phyloP scores from a whole-genome alignment of 2,797 vertebrate species.

The Limosa lapponica region DNA sequence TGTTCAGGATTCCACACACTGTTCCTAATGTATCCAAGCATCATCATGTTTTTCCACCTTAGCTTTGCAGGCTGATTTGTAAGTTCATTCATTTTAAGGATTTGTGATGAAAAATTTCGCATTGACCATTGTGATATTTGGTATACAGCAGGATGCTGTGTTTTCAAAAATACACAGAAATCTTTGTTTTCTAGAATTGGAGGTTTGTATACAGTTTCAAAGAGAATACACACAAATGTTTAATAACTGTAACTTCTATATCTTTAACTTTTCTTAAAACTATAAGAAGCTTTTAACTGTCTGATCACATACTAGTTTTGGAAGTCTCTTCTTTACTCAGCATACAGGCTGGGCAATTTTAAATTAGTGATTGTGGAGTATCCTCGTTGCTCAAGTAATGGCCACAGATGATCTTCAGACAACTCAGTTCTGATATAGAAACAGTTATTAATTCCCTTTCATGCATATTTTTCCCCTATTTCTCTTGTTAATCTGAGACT shows the following conservation, averaged over 20 bases:
- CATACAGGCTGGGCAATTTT: neutral
- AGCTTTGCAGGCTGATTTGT: neutral
- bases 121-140: neutral
- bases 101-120: neutral
- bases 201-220: neutral
- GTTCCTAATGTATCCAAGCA: neutral
- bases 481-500: neutral
- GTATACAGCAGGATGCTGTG: neutral
- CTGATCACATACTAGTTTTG: neutral
- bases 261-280: neutral
- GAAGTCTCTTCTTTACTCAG: neutral
- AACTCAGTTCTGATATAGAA: neutral
- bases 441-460: neutral
- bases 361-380: accelerated
- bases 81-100: neutral
- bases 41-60: neutral
- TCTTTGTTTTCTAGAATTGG: neutral
- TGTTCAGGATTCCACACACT: neutral
- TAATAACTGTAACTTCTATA: neutral
- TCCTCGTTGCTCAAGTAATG: neutral
- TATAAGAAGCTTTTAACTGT: neutral
- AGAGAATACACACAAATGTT: neutral
- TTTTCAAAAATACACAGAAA: neutral
- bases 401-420: neutral
- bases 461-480: accelerated